A percentile compares a stretch with the other conserved stretches of the same genome.
These are phyloP conservation scores for Scaptodrosophila lebanonensis DNA, from an alignment of 1,140 invertebrate species.

Conservation along the genomic window DNA sequence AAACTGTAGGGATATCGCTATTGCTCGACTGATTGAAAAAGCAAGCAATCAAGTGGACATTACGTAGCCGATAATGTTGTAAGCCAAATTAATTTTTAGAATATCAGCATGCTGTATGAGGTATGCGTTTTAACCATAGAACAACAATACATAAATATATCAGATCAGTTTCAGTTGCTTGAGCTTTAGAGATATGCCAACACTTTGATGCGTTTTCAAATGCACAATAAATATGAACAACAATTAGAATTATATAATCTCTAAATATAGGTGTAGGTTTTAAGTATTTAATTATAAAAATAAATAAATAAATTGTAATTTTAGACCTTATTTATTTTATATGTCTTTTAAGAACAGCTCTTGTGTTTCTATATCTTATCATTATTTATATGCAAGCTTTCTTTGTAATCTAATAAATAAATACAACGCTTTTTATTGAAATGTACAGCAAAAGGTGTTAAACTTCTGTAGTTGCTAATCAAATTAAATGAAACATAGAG, in stretches of 20 bases:
- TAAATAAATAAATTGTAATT: conserved; percentile 76
- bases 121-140: conserved; percentile 15
- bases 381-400: conserved; percentile 72
- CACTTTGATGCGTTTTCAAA: conserved; percentile 33
- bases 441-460: conserved; percentile 27
- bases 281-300: conserved; percentile 75
- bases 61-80: conserved; percentile 48
- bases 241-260: conserved; percentile 71
- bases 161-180: conserved; percentile 64
- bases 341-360: conserved; percentile 74
- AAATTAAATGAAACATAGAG: conserved; percentile 25
- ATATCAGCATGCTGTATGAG: conserved; percentile 37
- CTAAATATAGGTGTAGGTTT: conserved; percentile 66
- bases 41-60: conserved; percentile 3
- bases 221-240: conserved; percentile 63
- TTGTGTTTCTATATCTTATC: conserved; percentile 73
- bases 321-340: conserved; percentile 72
- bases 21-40: conserved; percentile 76
- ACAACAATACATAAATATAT: conserved; percentile 17
- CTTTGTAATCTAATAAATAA: conserved; percentile 74
- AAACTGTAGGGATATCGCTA: conserved; percentile 56
- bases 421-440: conserved; percentile 73
- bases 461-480: not conserved
- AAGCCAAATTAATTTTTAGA: conserved; percentile 54
- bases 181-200: conserved; percentile 64